A percentile compares a stretch with the other conserved stretches of the same genome.
These are phyloP conservation scores for Eupithecia pulchellata DNA, from an alignment of 2,888 invertebrate species.

Conservation along the genomic window DNA sequence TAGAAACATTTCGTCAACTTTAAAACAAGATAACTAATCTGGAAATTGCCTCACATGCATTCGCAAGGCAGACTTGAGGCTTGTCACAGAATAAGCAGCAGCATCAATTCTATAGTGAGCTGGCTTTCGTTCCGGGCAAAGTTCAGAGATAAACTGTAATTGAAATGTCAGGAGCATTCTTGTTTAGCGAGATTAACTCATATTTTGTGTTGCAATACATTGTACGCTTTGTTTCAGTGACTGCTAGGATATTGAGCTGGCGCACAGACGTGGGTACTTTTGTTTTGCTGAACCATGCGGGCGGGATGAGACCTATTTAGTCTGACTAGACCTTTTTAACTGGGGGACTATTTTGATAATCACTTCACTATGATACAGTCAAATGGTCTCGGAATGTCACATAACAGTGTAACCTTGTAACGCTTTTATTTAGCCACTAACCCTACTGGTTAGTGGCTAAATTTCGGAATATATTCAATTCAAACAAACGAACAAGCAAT, in stretches of 20 bases:
- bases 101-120: slow-evolving; percentile 5
- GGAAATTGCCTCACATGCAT: slow-evolving; percentile 6
- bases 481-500: too few relatives aligned
- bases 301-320: background rate
- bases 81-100: background rate
- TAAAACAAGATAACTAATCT: slow-evolving; percentile 3
- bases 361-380: too few relatives aligned
- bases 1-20: background rate
- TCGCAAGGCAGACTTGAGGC: background rate
- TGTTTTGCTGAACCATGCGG: background rate
- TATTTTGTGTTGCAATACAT: slow-evolving; percentile 47
- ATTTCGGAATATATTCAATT: too few relatives aligned
- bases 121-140: slow-evolving; percentile 45
- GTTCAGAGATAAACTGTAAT: slow-evolving; percentile 71
- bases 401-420: too few relatives aligned
- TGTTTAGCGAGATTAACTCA: slow-evolving; percentile 48
- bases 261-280: slow-evolving; percentile 4
- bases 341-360: too few relatives aligned
- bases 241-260: slow-evolving; percentile 29
- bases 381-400: too few relatives aligned
- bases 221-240: slow-evolving; percentile 27
- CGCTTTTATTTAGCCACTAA: too few relatives aligned
- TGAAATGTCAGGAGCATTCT: slow-evolving; percentile 73
- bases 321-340: too few relatives aligned
- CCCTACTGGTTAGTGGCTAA: too few relatives aligned